Conservation (phyloP, 2,888 invertebrate species). For the Tetragonisca angustula region DNA sequence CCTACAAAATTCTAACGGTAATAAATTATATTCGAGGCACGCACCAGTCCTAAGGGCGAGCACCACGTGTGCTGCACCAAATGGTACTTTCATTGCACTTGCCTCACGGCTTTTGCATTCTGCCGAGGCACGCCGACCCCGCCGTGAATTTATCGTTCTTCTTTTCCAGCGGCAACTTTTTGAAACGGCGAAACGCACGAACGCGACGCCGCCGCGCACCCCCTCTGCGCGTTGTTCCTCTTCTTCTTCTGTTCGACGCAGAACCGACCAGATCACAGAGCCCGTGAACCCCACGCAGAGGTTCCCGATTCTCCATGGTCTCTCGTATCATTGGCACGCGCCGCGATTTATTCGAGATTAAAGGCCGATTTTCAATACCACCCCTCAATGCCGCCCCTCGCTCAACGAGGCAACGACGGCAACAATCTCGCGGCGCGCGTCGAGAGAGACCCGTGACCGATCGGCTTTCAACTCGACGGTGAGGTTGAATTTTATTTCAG, state of each 20-base stretch:
- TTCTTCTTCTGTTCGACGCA: too few species aligned
- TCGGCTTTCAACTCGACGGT: slow-evolving; percentile 29
- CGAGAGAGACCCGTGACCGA: slow-evolving; percentile 11
- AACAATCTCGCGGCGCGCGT: background rate
- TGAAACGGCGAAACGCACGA: background rate
- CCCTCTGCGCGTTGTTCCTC: background rate
- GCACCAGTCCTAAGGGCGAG: slow-evolving; percentile 73
- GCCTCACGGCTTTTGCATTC: slow-evolving; percentile 77
- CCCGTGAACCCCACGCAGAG: background rate
- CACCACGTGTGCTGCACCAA: slow-evolving; percentile 74
- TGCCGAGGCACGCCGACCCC: slow-evolving; percentile 30
- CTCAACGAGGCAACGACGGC: too few species aligned
- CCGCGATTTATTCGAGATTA: slow-evolving; percentile 55
- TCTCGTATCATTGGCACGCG: slow-evolving; percentile 35
- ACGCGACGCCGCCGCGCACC: background rate
- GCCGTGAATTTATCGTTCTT: slow-evolving; percentile 28
- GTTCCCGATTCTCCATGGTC: slow-evolving; percentile 19
- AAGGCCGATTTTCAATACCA: slow-evolving; percentile 43
- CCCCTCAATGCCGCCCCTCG: background rate
- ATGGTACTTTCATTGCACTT: slow-evolving; percentile 81
- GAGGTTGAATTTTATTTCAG: slow-evolving; percentile 43
- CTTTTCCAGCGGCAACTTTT: slow-evolving; percentile 28
- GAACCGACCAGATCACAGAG: slow-evolving; percentile 2
- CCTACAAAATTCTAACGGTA: slow-evolving; percentile 75
- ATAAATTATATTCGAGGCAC: slow-evolving; percentile 81